Base-by-base conservation (phyloP, 2,888 invertebrate species). In the Agelastica alni region DNA sequence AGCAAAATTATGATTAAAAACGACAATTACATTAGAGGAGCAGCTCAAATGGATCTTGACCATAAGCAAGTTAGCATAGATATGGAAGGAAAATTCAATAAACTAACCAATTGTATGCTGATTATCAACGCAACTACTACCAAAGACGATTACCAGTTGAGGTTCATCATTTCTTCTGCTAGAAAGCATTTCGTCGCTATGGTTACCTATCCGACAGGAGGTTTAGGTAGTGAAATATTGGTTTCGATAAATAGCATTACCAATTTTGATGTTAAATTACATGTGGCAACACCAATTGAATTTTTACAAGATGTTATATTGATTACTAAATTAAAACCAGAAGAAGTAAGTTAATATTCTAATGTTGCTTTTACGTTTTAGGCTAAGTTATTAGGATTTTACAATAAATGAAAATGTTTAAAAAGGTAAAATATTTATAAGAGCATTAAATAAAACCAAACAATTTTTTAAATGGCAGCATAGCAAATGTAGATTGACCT, bases 61-160 rank as follows among this genome's bases (percentile, higher is more conserved):
- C 83, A 86, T 28, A 85, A 85, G 63, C 82, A 86, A 28, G 83
- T 88, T 55, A 85, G 85, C 1, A 81, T 86, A 2, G 80, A 81
- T 51, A 80, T 87, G 16, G 81, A 86, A 70, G 88, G 85, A 81
- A 62, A 59, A 26, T 64, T 69, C 34, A 83, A 83, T 42, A 84
- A 84, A 37, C 76, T 91, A 14, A 87, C 87, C 0, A 88, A 91
- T 74, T 90, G 87, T 58, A 88, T 87, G 85, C 71, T 90, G 1
- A 80, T 81, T 1, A 82, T 91, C 12, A 91, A 91, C 71, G 81
- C 90, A 2, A 89, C 89, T 0, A 89, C 89, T 2, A 88, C 89
- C 0, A 77, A 86, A 41, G 83, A 87, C 42, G 85, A 85, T 49
- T 85, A 85, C 65, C 81, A 82, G 0, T 89, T 86, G 0, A 78